These are phyloP conservation scores for Gymnogyps californianus DNA, from an alignment of 2,113 vertebrate species.

Conservation along the genomic window DNA sequence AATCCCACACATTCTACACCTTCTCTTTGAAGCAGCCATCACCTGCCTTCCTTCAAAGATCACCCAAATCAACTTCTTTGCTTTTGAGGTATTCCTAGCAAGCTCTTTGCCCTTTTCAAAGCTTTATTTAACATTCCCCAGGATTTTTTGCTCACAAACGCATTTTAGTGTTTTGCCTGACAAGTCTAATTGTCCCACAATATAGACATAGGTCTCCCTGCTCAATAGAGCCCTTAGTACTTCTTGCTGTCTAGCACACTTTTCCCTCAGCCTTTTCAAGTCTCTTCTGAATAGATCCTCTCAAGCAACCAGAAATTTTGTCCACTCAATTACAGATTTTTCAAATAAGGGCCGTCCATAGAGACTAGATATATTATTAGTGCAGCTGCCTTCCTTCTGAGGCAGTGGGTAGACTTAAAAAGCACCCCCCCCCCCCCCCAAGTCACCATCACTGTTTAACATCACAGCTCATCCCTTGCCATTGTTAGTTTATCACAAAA, in stretches of 20 bases:
- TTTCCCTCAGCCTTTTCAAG: conserved; percentile 26
- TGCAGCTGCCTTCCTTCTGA: background rate
- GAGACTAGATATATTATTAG: conserved; percentile 39
- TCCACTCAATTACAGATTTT: conserved; percentile 70
- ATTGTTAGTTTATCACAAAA: conserved; percentile 4
- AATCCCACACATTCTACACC: background rate
- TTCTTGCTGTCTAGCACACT: background rate
- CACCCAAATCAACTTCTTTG: background rate
- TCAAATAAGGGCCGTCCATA: conserved; percentile 45
- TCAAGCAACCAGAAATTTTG: conserved; percentile 58
- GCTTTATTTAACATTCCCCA: conserved; percentile 2
- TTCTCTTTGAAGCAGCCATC: background rate
- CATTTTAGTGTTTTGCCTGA: background rate
- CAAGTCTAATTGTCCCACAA: background rate
- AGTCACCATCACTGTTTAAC: background rate
- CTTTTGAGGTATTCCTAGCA: background rate
- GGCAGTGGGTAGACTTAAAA: background rate
- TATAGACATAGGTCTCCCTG: background rate
- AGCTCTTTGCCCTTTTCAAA: background rate
- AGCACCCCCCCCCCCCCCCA: too few relatives aligned
- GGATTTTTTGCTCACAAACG: background rate
- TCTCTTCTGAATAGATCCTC: conserved; percentile 56
- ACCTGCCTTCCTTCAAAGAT: background rate
- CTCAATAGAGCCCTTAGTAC: background rate
- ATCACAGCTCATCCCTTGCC: background rate